Percentiles rank a stretch among this genome's conserved stretches.
Evolutionary conservation across 2,113 vertebrate genomes (phyloP).

Genomic region (Scalopus aquaticus): DNA sequence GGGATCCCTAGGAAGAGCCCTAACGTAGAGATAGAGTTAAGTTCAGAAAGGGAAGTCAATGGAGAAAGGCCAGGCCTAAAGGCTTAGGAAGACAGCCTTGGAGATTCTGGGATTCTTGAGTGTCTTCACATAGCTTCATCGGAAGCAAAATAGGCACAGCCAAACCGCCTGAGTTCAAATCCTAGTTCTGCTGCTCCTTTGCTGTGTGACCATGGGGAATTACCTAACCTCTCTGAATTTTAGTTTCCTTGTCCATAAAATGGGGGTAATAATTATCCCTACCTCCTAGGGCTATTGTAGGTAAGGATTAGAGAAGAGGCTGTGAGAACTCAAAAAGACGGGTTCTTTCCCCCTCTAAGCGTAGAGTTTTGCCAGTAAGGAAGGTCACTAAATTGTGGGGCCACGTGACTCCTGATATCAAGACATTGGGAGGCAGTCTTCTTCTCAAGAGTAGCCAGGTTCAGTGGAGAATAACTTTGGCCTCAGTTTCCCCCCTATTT

Average conservation of each 20-base stretch:
- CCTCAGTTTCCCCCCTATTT: neutral
- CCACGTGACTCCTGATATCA: neutral
- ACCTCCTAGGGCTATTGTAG: neutral
- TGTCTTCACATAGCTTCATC: neutral
- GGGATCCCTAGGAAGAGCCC: conserved; percentile 16
- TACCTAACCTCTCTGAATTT: conserved; percentile 8
- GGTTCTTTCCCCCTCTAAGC: neutral
- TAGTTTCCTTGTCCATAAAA: neutral
- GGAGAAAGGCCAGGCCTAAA: neutral
- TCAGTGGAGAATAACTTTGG: neutral
- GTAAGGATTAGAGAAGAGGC: neutral
- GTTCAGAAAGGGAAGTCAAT: neutral
- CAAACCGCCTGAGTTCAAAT: neutral
- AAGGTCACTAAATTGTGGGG: neutral
- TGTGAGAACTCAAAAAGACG: neutral
- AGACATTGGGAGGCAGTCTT: neutral
- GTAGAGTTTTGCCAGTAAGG: neutral
- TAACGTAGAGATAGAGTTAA: neutral
- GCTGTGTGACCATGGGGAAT: neutral
- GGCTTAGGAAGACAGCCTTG: neutral
- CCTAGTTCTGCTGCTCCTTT: neutral
- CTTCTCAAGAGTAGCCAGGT: neutral
- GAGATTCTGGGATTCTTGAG: neutral
- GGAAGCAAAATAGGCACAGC: neutral
- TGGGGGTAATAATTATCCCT: neutral